Conservation (phyloP, 2,797 vertebrate species). For the Emydoidea blandingii region DNA sequence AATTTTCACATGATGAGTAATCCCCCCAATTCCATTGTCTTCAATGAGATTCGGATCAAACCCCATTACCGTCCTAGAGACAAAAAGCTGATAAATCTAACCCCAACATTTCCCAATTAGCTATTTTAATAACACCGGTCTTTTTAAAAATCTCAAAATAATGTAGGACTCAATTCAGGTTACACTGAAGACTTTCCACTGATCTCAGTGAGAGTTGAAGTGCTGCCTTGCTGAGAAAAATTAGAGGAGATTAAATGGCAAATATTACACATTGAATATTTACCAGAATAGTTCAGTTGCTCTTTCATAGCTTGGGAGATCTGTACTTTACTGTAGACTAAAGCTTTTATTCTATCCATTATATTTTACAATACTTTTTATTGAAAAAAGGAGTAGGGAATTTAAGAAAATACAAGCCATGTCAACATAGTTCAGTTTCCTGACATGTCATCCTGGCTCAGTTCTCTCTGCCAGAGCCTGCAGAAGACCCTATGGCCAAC, state of each 20-base stretch:
- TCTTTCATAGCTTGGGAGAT: neutral
- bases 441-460: slow-evolving; percentile 62
- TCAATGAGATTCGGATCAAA: neutral
- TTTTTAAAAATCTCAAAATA: slow-evolving; percentile 7
- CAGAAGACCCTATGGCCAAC: slow-evolving; percentile 73
- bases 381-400: slow-evolving; percentile 10
- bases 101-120: neutral
- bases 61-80: neutral
- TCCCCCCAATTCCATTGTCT: slow-evolving; percentile 12
- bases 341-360: neutral
- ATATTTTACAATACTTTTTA: neutral
- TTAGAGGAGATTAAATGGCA: slow-evolving; percentile 36
- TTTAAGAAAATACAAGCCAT: slow-evolving; percentile 34
- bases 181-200: slow-evolving; percentile 48
- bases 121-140: neutral
- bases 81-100: neutral
- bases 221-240: slow-evolving; percentile 40
- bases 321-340: neutral
- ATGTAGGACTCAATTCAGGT: slow-evolving; percentile 37
- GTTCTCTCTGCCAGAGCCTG: slow-evolving; percentile 55
- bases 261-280: neutral
- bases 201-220: neutral
- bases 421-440: slow-evolving; percentile 68
- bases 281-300: neutral
- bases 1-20: neutral